Conservation (phyloP, 2,888 invertebrate genomes). For the Andrena chrysosceles region DNA sequence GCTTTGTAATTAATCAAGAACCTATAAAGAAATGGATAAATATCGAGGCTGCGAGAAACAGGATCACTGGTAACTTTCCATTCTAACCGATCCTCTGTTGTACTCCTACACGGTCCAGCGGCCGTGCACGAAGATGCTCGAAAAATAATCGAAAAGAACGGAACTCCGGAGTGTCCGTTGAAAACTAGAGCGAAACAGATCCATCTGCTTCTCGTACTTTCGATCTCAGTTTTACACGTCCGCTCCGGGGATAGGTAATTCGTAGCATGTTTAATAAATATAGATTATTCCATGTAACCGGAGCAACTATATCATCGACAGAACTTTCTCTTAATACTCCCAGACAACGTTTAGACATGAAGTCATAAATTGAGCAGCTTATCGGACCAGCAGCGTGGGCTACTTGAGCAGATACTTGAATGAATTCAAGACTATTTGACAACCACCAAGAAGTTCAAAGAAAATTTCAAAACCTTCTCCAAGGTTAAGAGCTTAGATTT, state of each 20-base stretch:
- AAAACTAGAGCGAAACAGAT: slow-evolving; percentile 54
- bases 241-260: background rate
- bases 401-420: too few relatives aligned
- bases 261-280: slow-evolving; percentile 21
- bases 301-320: slow-evolving; percentile 2
- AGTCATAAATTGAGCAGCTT: background rate
- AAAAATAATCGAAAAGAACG: slow-evolving; percentile 34
- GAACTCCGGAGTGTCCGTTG: slow-evolving; percentile 3
- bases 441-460: too few relatives aligned
- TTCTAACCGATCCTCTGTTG: slow-evolving; percentile 68
- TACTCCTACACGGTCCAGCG: slow-evolving; percentile 39
- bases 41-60: slow-evolving; percentile 49
- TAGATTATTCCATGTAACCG: background rate
- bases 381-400: background rate
- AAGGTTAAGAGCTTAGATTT: too few relatives aligned
- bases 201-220: slow-evolving; percentile 41
- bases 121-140: slow-evolving; percentile 16
- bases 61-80: slow-evolving; percentile 69
- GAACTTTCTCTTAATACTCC: slow-evolving; percentile 35
- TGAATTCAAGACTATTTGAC: too few relatives aligned
- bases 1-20: slow-evolving; percentile 8
- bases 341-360: background rate
- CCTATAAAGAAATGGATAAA: slow-evolving; percentile 9
- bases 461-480: too few relatives aligned
- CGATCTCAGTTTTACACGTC: slow-evolving; percentile 24